Evolutionary conservation across 2,113 vertebrate species (phyloP).

Genomic region (Holacanthus passer): DNA sequence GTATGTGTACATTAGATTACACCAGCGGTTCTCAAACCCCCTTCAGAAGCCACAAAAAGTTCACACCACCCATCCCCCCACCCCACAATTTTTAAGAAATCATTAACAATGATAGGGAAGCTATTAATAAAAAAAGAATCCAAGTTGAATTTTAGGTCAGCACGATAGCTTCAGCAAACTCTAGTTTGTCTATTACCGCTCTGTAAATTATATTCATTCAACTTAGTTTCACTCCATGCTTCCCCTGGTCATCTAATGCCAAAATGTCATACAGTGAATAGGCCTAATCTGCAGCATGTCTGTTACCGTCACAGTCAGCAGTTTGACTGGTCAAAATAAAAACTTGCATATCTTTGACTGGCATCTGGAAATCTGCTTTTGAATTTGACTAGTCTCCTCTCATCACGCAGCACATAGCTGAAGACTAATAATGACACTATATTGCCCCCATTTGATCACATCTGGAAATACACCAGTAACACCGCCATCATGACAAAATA

Average conservation of each 20-base stretch:
- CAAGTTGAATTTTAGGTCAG: too few species aligned
- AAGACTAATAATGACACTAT: constrained; percentile 16
- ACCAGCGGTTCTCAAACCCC: too few species aligned
- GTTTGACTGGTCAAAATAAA: background rate
- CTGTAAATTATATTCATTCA: too few species aligned
- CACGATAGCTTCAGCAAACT: too few species aligned
- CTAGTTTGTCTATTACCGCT: too few species aligned
- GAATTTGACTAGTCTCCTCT: background rate
- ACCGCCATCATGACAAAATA: background rate
- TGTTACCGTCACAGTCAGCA: background rate
- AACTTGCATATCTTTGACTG: background rate
- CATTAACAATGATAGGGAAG: too few species aligned
- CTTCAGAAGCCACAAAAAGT: too few species aligned
- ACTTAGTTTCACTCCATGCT: too few species aligned
- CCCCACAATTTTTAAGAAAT: too few species aligned
- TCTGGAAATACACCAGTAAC: constrained; percentile 22
- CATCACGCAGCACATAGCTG: background rate
- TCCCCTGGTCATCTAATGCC: too few species aligned
- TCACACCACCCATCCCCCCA: too few species aligned
- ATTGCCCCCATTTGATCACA: constrained; percentile 51
- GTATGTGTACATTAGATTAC: background rate
- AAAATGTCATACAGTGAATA: background rate
- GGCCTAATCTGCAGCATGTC: background rate
- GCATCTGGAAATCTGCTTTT: background rate
- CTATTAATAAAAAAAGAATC: too few species aligned